Evolutionary conservation across 2,888 invertebrate genomes (phyloP).

Genomic region (Vanessa cardui): DNA sequence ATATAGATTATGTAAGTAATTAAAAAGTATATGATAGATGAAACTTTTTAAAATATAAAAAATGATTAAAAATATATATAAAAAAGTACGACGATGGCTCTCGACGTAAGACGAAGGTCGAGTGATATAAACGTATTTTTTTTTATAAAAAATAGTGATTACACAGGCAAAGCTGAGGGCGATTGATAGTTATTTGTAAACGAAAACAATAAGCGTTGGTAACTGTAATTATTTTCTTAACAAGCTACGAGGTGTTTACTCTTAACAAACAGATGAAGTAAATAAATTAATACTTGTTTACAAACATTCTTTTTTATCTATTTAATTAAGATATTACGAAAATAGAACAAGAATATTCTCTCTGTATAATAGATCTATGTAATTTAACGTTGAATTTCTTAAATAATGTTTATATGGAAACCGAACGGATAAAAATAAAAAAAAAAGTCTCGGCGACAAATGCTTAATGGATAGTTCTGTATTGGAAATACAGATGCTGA

Average conservation of each 20-base stretch:
- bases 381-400: too few species aligned
- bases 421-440: not conserved
- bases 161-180: too few species aligned
- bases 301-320: conserved; percentile 26
- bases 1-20: too few species aligned
- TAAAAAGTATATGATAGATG: too few species aligned
- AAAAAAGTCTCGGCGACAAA: conserved; percentile 1
- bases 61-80: too few species aligned
- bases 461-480: conserved; percentile 12
- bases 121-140: too few species aligned
- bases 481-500: conserved; percentile 36
- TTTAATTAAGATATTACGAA: conserved; percentile 2
- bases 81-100: too few species aligned
- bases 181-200: too few species aligned
- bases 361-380: not conserved
- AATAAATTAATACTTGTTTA: conserved; percentile 33
- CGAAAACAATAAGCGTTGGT: not conserved
- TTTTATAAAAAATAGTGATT: too few species aligned
- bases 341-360: not conserved
- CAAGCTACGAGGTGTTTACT: conserved; percentile 28
- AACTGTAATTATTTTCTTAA: conserved; percentile 33
- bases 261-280: conserved; percentile 24
- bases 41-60: too few species aligned
- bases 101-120: too few species aligned
- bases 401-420: not conserved